phyloP scores from a whole-genome alignment of 2,888 invertebrate species.

The Malacosoma neustria region DNA sequence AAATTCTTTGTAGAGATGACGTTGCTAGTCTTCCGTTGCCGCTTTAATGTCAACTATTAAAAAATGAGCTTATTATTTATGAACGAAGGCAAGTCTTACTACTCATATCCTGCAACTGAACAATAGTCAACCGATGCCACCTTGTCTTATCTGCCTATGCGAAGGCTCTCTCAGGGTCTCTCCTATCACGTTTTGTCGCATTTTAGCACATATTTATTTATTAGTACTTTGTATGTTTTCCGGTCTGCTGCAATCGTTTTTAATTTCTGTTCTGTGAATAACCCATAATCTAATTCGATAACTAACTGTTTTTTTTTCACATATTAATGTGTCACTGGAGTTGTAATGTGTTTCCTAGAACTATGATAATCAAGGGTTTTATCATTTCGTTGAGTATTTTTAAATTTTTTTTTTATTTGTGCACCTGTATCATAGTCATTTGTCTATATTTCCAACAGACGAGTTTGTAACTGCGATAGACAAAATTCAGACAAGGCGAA shows the following conservation, averaged over 20 bases:
- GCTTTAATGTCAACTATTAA: too few species aligned
- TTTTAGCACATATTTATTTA: slow-evolving; percentile 6
- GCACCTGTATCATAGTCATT: too few species aligned
- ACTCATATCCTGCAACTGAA: slow-evolving; percentile 50
- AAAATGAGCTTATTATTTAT: too few species aligned
- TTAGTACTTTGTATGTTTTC: slow-evolving; percentile 4
- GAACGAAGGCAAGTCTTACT: slow-evolving; percentile 39
- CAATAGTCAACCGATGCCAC: slow-evolving; percentile 32
- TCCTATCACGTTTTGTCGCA: slow-evolving; percentile 9
- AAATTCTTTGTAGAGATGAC: too few species aligned
- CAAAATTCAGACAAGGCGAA: too few species aligned
- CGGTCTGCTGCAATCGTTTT: slow-evolving; percentile 6
- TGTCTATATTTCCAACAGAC: too few species aligned
- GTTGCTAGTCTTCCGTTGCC: too few species aligned
- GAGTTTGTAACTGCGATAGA: too few species aligned
- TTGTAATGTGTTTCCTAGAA: too few species aligned
- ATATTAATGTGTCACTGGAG: slow-evolving; percentile 28
- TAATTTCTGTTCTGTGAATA: not conserved
- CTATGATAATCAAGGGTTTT: too few species aligned
- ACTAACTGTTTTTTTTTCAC: slow-evolving; percentile 33
- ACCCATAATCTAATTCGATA: slow-evolving; percentile 20
- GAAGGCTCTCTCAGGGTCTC: slow-evolving; percentile 43
- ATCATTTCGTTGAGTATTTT: too few species aligned
- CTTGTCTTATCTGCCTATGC: slow-evolving; percentile 25
- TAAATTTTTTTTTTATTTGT: too few species aligned